phyloP scores from a whole-genome alignment of 2,888 invertebrate species.

The Eupeodes latifasciatus region DNA sequence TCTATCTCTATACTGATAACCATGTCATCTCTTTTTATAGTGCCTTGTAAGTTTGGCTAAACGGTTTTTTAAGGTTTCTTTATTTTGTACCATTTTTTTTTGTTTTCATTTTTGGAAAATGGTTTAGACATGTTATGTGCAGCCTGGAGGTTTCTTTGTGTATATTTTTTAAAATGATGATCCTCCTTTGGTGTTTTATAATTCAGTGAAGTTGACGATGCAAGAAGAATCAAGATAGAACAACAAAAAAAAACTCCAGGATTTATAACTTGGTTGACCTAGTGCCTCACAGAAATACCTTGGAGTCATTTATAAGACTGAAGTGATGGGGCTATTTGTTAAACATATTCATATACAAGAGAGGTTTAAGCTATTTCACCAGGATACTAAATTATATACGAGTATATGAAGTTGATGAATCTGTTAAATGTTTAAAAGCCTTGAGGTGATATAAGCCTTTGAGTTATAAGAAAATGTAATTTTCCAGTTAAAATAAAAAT shows the following conservation, averaged over 20 bases:
- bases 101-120: slow-evolving; percentile 28
- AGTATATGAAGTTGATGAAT: slow-evolving; percentile 14
- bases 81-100: background rate
- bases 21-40: slow-evolving; percentile 76
- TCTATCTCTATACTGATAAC: slow-evolving; percentile 56
- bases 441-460: background rate
- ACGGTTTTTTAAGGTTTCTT: slow-evolving; percentile 35
- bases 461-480: background rate
- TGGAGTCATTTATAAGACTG: slow-evolving; percentile 3
- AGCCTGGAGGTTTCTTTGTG: slow-evolving; percentile 38
- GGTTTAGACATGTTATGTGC: slow-evolving; percentile 58
- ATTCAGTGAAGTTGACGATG: slow-evolving; percentile 34
- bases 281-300: slow-evolving; percentile 13
- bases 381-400: background rate
- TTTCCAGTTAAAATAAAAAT: background rate
- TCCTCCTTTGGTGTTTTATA: slow-evolving; percentile 37
- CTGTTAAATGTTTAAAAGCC: background rate
- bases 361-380: background rate
- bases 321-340: slow-evolving; percentile 19
- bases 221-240: background rate
- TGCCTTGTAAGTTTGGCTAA: slow-evolving; percentile 70
- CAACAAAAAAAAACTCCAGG: background rate
- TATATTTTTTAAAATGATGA: slow-evolving; percentile 44
- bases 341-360: too few relatives aligned
- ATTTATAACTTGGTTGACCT: slow-evolving; percentile 34